Evolutionary conservation across 2,888 invertebrate species (phyloP).

Genomic region (Synanthedon myopaeformis): DNA sequence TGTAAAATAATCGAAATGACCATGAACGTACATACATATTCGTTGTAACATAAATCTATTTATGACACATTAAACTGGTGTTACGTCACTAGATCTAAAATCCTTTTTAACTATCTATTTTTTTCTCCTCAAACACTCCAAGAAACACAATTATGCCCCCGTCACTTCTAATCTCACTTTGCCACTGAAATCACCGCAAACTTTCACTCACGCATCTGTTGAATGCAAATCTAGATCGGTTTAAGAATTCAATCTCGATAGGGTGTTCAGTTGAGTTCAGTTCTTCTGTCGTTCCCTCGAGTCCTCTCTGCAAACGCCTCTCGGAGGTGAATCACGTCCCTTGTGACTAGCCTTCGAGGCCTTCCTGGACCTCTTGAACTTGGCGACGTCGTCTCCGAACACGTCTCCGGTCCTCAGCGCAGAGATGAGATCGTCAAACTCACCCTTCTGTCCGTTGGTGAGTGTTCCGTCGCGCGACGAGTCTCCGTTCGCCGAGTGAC

Average conservation of each 20-base stretch:
- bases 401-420: conserved; percentile 94
- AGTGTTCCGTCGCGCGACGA: conserved; percentile 40
- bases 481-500: conserved; percentile 42
- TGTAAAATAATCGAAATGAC: conserved; percentile 21
- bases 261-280: conserved; percentile 17
- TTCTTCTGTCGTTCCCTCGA: conserved; percentile 62
- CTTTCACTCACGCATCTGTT: neutral
- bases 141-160: too few species aligned
- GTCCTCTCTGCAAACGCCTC: conserved; percentile 52
- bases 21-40: conserved; percentile 18
- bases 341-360: conserved; percentile 52
- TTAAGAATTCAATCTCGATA: conserved; percentile 1
- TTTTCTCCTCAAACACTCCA: too few species aligned
- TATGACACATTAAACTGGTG: conserved; percentile 2
- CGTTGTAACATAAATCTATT: conserved; percentile 21
- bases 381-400: conserved; percentile 95
- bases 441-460: conserved; percentile 77
- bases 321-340: conserved; percentile 57
- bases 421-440: conserved; percentile 96
- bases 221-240: neutral
- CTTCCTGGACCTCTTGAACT: conserved; percentile 74
- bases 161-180: too few species aligned
- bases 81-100: neutral
- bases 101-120: neutral
- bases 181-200: neutral